phyloP scores from a whole-genome alignment of 2,113 vertebrate genomes.

The Lethenteron camtschaticum region DNA sequence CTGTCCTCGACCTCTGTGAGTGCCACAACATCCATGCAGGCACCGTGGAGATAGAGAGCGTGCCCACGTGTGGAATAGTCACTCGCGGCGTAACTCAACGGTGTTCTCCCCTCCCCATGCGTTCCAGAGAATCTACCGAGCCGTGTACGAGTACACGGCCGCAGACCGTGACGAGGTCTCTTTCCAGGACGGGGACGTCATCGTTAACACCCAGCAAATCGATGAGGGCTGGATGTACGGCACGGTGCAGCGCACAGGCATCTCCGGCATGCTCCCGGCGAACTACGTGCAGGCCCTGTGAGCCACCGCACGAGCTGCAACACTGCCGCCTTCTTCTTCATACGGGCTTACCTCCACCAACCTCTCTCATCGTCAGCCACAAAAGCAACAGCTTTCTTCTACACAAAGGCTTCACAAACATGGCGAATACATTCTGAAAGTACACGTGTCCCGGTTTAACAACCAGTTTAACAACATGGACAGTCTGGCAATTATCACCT shows the following conservation, averaged over 20 bases:
- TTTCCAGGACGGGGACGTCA: slow-evolving; percentile 77
- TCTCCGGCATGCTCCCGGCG: slow-evolving; percentile 89
- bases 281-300: slow-evolving; percentile 80
- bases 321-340: neutral
- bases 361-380: too few relatives aligned
- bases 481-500: too few relatives aligned
- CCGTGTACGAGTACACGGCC: slow-evolving; percentile 72
- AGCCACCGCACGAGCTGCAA: slow-evolving; percentile 10
- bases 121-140: slow-evolving; percentile 31
- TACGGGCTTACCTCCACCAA: too few relatives aligned
- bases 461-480: too few relatives aligned
- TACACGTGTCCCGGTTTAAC: too few relatives aligned
- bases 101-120: too few relatives aligned
- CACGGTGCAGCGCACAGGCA: slow-evolving; percentile 74
- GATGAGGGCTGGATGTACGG: slow-evolving; percentile 99
- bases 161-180: slow-evolving; percentile 73
- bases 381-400: too few relatives aligned
- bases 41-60: neutral
- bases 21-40: slow-evolving; percentile 7
- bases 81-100: too few relatives aligned
- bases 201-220: slow-evolving; percentile 73
- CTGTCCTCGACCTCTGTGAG: slow-evolving; percentile 80
- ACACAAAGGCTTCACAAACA: too few relatives aligned
- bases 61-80: neutral
- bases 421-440: too few relatives aligned